Evolutionary conservation across 2,888 invertebrate genomes (phyloP).

Genomic region (Oegoconia quadripuncta): DNA sequence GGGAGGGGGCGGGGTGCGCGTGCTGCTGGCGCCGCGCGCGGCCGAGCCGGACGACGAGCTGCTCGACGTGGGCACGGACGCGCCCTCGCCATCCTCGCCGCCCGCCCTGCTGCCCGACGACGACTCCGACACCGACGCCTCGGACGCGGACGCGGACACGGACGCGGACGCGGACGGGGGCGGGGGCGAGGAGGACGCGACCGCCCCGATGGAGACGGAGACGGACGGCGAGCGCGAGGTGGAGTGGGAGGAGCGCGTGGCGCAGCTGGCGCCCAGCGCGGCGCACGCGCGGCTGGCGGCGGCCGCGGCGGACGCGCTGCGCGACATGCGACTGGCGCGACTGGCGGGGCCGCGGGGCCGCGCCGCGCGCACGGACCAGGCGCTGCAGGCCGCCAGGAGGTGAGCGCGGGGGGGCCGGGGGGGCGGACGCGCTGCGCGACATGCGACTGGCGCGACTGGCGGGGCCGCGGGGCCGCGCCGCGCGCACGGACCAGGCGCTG

Average conservation of each 20-base stretch:
- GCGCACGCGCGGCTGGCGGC: slow-evolving; percentile 40
- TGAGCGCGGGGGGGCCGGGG: slow-evolving; percentile 9
- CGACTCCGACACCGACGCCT: slow-evolving; percentile 4
- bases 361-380: slow-evolving; percentile 30
- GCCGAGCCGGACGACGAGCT: slow-evolving; percentile 11
- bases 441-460: slow-evolving; percentile 43
- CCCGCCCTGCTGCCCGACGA: slow-evolving; percentile 13
- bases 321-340: slow-evolving; percentile 34
- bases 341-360: slow-evolving; percentile 30
- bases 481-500: slow-evolving; percentile 29
- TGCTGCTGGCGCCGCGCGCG: slow-evolving; percentile 33
- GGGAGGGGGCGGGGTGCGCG: slow-evolving; percentile 35
- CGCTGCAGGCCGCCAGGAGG: slow-evolving; percentile 15
- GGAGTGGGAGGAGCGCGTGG: slow-evolving; percentile 43
- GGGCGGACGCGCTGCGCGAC: slow-evolving; percentile 29
- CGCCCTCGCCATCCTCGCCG: too few species aligned
- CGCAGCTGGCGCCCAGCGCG: slow-evolving; percentile 11
- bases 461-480: slow-evolving; percentile 20
- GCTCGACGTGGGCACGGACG: slow-evolving; percentile 24
- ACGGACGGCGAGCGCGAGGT: slow-evolving; percentile 13
- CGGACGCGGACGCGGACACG: slow-evolving; percentile 6
- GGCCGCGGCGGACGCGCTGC: slow-evolving; percentile 32
- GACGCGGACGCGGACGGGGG: slow-evolving; percentile 17
- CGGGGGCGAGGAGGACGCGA: slow-evolving; percentile 9
- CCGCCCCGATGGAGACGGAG: slow-evolving; percentile 8